Evolutionary conservation across 2,113 vertebrate species (phyloP).

Genomic region (Pluvianellus socialis): DNA sequence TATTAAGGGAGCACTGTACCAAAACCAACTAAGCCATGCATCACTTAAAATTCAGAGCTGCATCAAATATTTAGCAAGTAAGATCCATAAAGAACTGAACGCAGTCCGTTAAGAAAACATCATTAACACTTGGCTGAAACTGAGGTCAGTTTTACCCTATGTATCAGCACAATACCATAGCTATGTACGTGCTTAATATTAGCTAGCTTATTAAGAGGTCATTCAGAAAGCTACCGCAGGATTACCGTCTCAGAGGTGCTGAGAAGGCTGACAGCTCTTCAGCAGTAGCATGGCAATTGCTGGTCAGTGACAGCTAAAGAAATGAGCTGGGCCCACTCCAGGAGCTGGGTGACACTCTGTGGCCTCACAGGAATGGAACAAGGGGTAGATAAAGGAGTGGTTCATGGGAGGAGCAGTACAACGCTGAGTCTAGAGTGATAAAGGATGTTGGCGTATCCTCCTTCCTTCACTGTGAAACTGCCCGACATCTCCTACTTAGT

Average conservation of each 20-base stretch:
- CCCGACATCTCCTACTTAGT: background rate
- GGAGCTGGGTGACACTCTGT: background rate
- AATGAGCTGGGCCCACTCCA: background rate
- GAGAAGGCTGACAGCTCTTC: background rate
- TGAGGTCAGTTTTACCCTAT: background rate
- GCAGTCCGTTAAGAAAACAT: background rate
- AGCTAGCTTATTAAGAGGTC: background rate
- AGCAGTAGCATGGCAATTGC: background rate
- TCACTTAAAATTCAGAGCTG: background rate
- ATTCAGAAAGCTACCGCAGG: background rate
- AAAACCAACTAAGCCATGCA: background rate
- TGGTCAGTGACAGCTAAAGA: background rate
- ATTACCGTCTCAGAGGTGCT: background rate
- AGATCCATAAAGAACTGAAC: background rate
- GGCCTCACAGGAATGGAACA: background rate
- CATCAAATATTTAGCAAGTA: conserved; percentile 24
- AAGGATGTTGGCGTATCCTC: background rate
- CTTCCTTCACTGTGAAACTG: background rate
- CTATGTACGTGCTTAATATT: background rate
- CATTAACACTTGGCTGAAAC: background rate
- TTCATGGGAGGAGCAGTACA: background rate
- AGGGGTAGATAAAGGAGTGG: background rate
- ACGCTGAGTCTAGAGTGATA: background rate
- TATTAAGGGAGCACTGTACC: background rate
- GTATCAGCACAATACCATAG: background rate